Conservation (phyloP, 2,888 invertebrate species). For the Proisotoma minuta region DNA sequence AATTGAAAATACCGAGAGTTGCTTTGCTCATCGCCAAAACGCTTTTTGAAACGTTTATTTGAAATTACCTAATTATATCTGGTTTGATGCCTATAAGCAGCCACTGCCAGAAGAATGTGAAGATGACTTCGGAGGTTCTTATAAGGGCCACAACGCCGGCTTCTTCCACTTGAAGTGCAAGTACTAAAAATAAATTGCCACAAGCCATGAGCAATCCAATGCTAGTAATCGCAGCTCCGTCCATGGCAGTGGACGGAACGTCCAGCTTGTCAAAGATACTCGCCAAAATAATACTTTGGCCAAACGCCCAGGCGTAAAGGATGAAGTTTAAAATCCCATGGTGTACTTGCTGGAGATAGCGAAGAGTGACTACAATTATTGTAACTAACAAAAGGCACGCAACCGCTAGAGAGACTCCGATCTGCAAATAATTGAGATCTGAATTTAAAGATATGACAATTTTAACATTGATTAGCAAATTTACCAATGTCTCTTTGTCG, state of each 20-base stretch:
- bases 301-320: constrained; percentile 16
- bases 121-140: constrained; percentile 82
- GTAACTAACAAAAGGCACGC: constrained; percentile 20
- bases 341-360: constrained; percentile 17
- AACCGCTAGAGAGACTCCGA: constrained; percentile 17
- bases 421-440: constrained; percentile 4
- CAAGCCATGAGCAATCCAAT: constrained; percentile 25
- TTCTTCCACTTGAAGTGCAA: constrained; percentile 81
- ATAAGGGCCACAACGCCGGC: constrained; percentile 88
- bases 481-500: constrained; percentile 31
- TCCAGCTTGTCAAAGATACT: constrained; percentile 1
- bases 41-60: too few species aligned
- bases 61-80: constrained; percentile 34
- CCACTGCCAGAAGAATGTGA: constrained; percentile 81
- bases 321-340: constrained; percentile 21
- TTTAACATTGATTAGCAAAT: background rate
- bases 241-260: constrained; percentile 6
- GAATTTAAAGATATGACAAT: background rate
- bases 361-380: constrained; percentile 10
- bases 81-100: constrained; percentile 28
- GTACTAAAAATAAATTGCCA: constrained; percentile 76
- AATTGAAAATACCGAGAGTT: too few species aligned
- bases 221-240: constrained; percentile 18
- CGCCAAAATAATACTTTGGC: constrained; percentile 11
- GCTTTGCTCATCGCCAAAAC: too few species aligned